Evolutionary conservation across 64 coral and sea anemone species (phyloP), one percentile per base, ranked within the genome.

Genomic region (Acropora yongei): DNA sequence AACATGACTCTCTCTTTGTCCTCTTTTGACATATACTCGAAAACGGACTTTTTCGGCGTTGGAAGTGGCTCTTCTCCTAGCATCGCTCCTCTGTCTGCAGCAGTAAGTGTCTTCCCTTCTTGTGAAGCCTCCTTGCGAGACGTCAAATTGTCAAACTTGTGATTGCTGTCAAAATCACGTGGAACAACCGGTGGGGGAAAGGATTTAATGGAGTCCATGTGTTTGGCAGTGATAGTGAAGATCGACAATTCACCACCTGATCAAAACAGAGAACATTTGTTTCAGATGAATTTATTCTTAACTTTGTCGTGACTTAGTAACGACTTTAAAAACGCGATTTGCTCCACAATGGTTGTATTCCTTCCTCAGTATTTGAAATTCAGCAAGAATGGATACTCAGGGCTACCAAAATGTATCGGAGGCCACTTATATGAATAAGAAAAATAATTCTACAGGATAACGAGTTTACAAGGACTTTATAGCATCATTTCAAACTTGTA

Each of bases 211-310:
- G 78, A 71, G 57, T 93, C 79, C 82, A 83, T 68, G 40, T 77
- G 76, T 66, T 84, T 97, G 41, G 69, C 48, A 46, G 72, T 89
- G 17, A 83, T 77, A 39, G 76, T 72, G 80, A 97, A 97, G 51
- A 97, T 91, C 50, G 95, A 94, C 76, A 97, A 84, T 61, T 90
- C 53, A 57, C 95, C 92, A 88, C 92, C 95, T 97, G 53, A 63
- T 72, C 46, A 41, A 49, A 41, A 74, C 30, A 16, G 7, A 68
- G 16, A 7, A 63, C 16, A 11, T 10, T 18, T 13, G 60, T 63
- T 14, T 63, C 0, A 63, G 60, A 13, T 63, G 3, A 8, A 10
- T 30, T 30, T 30, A 30, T 30, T 30, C 30, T 30, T 30, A 30
- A 30, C 30, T 30, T 30, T 30, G 30, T 30, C 30, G 30, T 30